Base-by-base conservation (phyloP, 2,888 invertebrate genomes). In the Drosophila quinaria region DNA sequence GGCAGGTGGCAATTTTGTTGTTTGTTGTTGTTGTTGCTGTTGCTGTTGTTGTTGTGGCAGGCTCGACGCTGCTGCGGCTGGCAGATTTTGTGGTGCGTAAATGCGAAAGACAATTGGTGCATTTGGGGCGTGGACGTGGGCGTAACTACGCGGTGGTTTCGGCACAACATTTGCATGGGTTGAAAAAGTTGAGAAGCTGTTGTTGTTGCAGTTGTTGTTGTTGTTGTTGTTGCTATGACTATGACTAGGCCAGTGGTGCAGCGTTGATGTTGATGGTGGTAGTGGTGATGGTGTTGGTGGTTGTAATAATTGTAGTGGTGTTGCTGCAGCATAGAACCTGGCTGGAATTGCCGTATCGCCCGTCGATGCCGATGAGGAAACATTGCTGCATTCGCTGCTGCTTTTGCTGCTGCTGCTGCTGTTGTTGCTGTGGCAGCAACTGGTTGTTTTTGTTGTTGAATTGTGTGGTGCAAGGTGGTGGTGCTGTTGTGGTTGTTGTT, bases 321-420 rank as follows among this genome's bases (percentile, higher is more conserved):
- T 42, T 69, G 76, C 1, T 19, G 50, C 33, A 13, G 50, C 19
- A 54, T 82, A 81, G 19, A 70, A 67, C 49, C 60, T 78, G 67
- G 89, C 87, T 35, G 91, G 92, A 59, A 92, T 92, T 68, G 91
- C 92, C 66, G 92, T 92, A 71, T 91, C 91, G 74, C 91, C 92
- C 60, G 92, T 92, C 46, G 92, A 92, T 74, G 92, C 89, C 69
- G 92, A 91, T n/a, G 88, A 83, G 61, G 81, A 86, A 46, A 75
- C 77, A 55, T 90, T 90, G 22, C 50, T 74, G 60, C 79, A 70
- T 15, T 22, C 31, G 47, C 44, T 70, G 62, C 19, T 41, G 58
- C 3, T 41, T 44, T 33, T 58, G 64, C 17, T 70, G 39, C 31
- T 63, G 70, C 35, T 75, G 63, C 47, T 59, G 63, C 4, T 60